Evolutionary conservation across 2,797 vertebrate genomes (phyloP).

Genomic region (Cuculus canorus): DNA sequence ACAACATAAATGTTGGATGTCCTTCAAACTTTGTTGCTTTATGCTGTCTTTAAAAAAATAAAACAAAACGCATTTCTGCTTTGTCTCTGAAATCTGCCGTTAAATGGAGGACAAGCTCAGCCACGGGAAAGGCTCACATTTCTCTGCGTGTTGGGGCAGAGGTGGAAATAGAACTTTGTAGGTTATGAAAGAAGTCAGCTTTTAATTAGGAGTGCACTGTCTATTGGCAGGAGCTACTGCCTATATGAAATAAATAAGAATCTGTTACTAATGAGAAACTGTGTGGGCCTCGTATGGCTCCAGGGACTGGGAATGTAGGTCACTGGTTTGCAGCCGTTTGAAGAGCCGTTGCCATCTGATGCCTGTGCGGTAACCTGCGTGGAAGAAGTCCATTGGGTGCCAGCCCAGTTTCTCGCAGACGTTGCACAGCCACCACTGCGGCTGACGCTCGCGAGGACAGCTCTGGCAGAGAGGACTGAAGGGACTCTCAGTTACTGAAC

Average conservation of each 20-base stretch:
- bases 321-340: background rate
- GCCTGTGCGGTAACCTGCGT: background rate
- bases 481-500: background rate
- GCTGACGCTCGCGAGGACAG: background rate
- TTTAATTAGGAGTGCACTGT: conserved; percentile 51
- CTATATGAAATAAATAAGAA: conserved; percentile 56
- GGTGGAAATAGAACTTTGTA: conserved; percentile 55
- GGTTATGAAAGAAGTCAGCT: conserved; percentile 51
- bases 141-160: conserved; percentile 37
- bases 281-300: conserved; percentile 22
- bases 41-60: conserved; percentile 48
- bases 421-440: background rate
- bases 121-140: background rate
- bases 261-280: conserved; percentile 60
- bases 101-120: conserved; percentile 46
- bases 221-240: conserved; percentile 50
- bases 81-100: conserved; percentile 27
- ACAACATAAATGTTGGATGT: conserved; percentile 73
- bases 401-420: background rate
- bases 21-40: conserved; percentile 74
- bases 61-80: background rate
- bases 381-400: background rate
- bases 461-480: background rate
- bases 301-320: conserved; percentile 43
- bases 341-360: background rate